Percentiles rank a stretch among this genome's conserved stretches.
Conservation (phyloP, 2,797 vertebrate genomes). For the Ficedula albicollis region DNA sequence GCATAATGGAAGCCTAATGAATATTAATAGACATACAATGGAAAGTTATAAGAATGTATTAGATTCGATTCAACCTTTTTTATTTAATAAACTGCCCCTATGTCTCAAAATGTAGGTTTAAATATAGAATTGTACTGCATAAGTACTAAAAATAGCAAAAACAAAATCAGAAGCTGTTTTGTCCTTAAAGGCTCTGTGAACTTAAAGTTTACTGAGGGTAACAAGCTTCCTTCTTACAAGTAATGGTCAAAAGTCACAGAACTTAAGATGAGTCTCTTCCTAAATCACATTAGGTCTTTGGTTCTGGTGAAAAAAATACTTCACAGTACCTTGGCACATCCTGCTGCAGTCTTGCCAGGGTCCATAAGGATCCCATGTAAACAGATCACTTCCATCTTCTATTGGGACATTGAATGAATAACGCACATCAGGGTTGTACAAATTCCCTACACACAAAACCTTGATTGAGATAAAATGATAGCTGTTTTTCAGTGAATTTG, state of each 20-base stretch:
- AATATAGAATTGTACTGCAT: neutral
- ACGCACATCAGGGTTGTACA: conserved; percentile 92
- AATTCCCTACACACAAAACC: conserved; percentile 96
- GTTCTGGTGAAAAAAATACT: neutral
- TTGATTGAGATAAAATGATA: conserved; percentile 75
- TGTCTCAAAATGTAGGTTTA: neutral
- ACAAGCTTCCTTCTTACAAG: neutral
- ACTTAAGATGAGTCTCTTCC: neutral
- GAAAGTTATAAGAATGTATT: neutral
- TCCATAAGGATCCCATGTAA: conserved; percentile 88
- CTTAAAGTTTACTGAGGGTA: neutral
- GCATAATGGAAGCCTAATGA: neutral
- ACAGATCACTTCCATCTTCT: conserved; percentile 83
- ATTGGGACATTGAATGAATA: conserved; percentile 94
- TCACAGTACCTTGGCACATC: conserved; percentile 89
- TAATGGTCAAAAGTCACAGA: neutral
- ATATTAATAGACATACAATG: neutral
- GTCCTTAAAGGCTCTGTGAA: neutral
- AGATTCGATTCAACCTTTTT: neutral
- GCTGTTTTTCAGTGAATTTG: conserved; percentile 59
- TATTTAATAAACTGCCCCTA: neutral
- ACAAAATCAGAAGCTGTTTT: neutral
- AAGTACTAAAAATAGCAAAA: neutral
- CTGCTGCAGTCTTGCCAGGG: conserved; percentile 92
- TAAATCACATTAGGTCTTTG: neutral